Evolutionary conservation across 1,140 invertebrate species (phyloP).

Genomic region (Kradibia gibbosae): DNA sequence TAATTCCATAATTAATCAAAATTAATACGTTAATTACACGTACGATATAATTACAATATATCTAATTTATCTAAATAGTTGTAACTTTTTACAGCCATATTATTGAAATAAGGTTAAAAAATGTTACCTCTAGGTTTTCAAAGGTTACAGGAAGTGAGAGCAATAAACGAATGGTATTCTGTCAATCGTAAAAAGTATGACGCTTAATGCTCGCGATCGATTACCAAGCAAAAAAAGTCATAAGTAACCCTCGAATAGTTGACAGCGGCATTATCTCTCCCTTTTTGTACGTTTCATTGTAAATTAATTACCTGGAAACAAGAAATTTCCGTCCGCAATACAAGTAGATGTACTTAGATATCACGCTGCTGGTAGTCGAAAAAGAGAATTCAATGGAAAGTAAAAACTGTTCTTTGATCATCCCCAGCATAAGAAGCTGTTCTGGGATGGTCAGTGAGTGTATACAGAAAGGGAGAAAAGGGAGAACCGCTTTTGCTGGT

Average conservation of each 20-base stretch:
- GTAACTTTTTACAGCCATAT: too few species aligned
- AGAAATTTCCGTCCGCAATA: slow-evolving; percentile 69
- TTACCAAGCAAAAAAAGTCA: slow-evolving; percentile 38
- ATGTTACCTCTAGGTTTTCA: too few species aligned
- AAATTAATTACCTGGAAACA: slow-evolving; percentile 74
- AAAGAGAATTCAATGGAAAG: slow-evolving; percentile 63
- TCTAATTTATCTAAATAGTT: too few species aligned
- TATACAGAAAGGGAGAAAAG: background rate
- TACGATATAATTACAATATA: too few species aligned
- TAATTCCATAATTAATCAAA: too few species aligned
- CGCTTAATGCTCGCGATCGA: slow-evolving; percentile 10
- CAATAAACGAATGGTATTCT: too few species aligned
- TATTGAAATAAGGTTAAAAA: too few species aligned
- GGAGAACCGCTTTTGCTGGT: background rate
- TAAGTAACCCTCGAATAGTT: slow-evolving; percentile 63
- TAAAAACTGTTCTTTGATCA: slow-evolving; percentile 70
- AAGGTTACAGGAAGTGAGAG: too few species aligned
- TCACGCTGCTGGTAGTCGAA: background rate
- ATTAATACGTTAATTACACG: too few species aligned
- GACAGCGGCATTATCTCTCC: background rate
- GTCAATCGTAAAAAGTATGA: background rate
- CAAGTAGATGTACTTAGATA: slow-evolving; percentile 8
- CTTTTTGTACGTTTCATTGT: slow-evolving; percentile 70
- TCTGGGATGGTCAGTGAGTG: slow-evolving; percentile 41
- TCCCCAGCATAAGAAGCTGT: slow-evolving; percentile 55